Conservation (phyloP, 2,888 invertebrate species). For the Apodemia duryi region DNA sequence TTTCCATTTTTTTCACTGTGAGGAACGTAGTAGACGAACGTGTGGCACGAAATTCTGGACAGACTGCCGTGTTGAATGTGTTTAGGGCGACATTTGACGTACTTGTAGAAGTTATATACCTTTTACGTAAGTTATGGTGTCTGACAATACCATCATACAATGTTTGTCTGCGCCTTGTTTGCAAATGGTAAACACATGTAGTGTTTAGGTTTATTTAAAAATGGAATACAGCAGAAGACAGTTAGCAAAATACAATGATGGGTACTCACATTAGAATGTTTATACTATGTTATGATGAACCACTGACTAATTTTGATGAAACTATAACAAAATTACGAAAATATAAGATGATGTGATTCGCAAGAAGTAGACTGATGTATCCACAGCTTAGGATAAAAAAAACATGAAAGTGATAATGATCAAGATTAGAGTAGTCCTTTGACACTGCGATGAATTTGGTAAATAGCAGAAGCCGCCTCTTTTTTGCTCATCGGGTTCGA, state of each 20-base stretch:
- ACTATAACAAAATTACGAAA: not conserved
- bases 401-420: not conserved
- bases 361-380: not conserved
- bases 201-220: not conserved
- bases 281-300: not conserved
- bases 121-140: not conserved
- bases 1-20: too few relatives aligned
- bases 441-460: not conserved
- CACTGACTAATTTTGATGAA: not conserved
- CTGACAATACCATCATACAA: not conserved
- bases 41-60: too few relatives aligned
- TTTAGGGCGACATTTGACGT: not conserved
- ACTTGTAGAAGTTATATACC: not conserved
- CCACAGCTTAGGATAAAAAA: not conserved
- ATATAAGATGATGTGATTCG: not conserved
- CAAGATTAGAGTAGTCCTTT: not conserved
- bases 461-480: not conserved
- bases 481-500: not conserved
- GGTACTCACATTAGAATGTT: not conserved
- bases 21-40: too few relatives aligned
- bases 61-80: too few relatives aligned
- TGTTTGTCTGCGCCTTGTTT: not conserved
- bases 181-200: not conserved
- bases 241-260: not conserved
- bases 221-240: too few relatives aligned